Conservation (phyloP, 2,888 invertebrate genomes). For the Hirtodrosophila duncani region DNA sequence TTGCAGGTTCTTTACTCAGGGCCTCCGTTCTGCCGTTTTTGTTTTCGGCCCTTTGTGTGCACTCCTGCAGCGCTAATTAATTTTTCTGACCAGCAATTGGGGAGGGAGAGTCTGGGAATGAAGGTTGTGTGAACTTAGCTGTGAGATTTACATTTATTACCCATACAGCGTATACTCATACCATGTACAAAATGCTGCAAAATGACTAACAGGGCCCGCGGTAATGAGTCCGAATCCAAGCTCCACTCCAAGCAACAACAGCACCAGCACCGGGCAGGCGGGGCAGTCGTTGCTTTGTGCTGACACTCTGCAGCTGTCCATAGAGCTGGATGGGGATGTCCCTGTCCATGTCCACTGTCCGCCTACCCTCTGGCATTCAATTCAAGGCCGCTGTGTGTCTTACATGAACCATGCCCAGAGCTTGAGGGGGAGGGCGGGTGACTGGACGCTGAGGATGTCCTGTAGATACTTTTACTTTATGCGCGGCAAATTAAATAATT, state of each 20-base stretch:
- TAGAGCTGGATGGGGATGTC: not conserved
- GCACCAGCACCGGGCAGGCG: too few relatives aligned
- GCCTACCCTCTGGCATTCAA: slow-evolving; percentile 17
- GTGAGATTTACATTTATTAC: slow-evolving; percentile 69
- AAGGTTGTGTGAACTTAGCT: slow-evolving; percentile 24
- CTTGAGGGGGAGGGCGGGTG: slow-evolving; percentile 13
- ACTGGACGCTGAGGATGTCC: slow-evolving; percentile 44
- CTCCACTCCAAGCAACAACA: slow-evolving; percentile 14
- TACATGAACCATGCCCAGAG: slow-evolving; percentile 43
- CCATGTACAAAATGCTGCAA: slow-evolving; percentile 22
- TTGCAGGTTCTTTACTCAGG: too few relatives aligned
- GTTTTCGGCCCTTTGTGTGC: slow-evolving; percentile 39
- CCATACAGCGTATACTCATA: slow-evolving; percentile 43
- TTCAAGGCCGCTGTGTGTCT: slow-evolving; percentile 11
- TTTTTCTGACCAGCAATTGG: slow-evolving; percentile 68
- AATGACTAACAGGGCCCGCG: slow-evolving; percentile 53
- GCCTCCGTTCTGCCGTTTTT: slow-evolving; percentile 13
- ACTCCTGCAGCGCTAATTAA: slow-evolving; percentile 72
- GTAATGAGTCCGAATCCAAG: slow-evolving; percentile 57
- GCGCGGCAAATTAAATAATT: slow-evolving; percentile 74
- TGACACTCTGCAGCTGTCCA: slow-evolving; percentile 37
- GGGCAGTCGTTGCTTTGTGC: slow-evolving; percentile 13
- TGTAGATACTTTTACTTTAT: slow-evolving; percentile 60
- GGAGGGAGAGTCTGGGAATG: not conserved
- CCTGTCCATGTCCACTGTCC: not conserved